These are phyloP conservation scores for Nineta flava DNA, from an alignment of 2,888 invertebrate species.

Conservation along the genomic window DNA sequence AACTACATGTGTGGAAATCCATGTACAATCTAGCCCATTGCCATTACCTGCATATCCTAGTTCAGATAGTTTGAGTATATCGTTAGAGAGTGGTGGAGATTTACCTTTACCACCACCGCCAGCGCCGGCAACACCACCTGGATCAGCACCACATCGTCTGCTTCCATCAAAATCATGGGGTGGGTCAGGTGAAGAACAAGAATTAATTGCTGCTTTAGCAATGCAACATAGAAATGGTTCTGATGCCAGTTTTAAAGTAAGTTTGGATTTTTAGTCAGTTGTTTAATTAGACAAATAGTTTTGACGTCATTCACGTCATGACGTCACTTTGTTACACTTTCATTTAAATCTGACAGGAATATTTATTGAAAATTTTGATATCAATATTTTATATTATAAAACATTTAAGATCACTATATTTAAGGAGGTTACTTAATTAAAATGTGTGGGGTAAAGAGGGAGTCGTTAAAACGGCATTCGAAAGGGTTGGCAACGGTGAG, in stretches of 20 bases:
- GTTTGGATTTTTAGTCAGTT: too few species aligned
- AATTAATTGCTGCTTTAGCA: slow-evolving; percentile 29
- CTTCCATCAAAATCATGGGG: slow-evolving; percentile 37
- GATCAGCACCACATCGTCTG: slow-evolving; percentile 30
- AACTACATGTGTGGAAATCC: slow-evolving; percentile 28
- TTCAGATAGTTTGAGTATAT: slow-evolving; percentile 45
- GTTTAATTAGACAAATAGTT: too few species aligned
- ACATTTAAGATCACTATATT: too few species aligned
- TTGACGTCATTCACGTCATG: too few species aligned
- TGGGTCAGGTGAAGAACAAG: slow-evolving; percentile 27
- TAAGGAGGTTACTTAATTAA: too few species aligned
- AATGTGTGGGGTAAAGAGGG: too few species aligned
- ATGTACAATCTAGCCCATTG: slow-evolving; percentile 37
- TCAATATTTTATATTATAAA: too few species aligned
- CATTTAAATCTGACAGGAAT: too few species aligned
- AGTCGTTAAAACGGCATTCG: too few species aligned
- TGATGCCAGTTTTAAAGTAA: slow-evolving; percentile 70
- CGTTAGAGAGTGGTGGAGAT: slow-evolving; percentile 33
- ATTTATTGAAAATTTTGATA: too few species aligned
- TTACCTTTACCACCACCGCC: slow-evolving; percentile 48
- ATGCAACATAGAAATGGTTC: slow-evolving; percentile 55
- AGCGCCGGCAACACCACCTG: slow-evolving; percentile 47
- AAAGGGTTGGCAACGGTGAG: too few species aligned
- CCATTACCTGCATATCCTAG: slow-evolving; percentile 48
- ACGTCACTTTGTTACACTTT: too few species aligned